Conservation (phyloP, 1,140 invertebrate genomes). For the Saccostrea echinata region DNA sequence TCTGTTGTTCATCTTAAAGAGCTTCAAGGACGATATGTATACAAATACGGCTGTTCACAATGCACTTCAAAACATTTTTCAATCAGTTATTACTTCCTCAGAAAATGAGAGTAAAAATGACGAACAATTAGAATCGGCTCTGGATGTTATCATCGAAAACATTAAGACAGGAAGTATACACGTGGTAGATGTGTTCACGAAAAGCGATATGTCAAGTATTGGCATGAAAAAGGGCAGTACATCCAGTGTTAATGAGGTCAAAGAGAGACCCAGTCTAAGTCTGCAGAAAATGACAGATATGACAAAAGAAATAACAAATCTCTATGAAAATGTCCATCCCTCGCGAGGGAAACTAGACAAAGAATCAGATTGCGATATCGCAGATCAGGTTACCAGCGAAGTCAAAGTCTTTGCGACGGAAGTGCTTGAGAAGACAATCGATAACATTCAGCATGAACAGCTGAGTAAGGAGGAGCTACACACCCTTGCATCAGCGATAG, state of each 20-base stretch:
- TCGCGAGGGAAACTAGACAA: background rate
- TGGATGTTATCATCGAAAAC: slow-evolving; percentile 48
- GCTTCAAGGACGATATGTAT: slow-evolving; percentile 40
- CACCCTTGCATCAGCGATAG: slow-evolving; percentile 39
- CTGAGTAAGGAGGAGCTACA: slow-evolving; percentile 42
- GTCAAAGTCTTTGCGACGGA: slow-evolving; percentile 2
- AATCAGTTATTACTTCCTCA: background rate
- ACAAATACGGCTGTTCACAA: background rate
- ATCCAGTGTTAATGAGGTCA: background rate
- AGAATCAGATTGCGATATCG: background rate
- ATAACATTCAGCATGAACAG: slow-evolving; percentile 39
- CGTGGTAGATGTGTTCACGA: background rate
- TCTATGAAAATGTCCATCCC: slow-evolving; percentile 35
- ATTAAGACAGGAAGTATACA: slow-evolving; percentile 43
- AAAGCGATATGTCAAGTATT: background rate
- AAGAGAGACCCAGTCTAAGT: slow-evolving; percentile 32
- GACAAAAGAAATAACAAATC: slow-evolving; percentile 47
- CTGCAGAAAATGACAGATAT: slow-evolving; percentile 55
- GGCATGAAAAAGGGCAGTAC: background rate
- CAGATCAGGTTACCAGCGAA: background rate
- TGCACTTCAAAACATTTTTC: background rate
- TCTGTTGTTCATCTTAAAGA: slow-evolving; percentile 40
- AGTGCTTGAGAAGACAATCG: slow-evolving; percentile 30
- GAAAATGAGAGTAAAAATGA: background rate
- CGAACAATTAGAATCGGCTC: slow-evolving; percentile 42